Conservation (phyloP, 2,888 invertebrate genomes). For the Pseudococcus jackbeardsleyi region DNA sequence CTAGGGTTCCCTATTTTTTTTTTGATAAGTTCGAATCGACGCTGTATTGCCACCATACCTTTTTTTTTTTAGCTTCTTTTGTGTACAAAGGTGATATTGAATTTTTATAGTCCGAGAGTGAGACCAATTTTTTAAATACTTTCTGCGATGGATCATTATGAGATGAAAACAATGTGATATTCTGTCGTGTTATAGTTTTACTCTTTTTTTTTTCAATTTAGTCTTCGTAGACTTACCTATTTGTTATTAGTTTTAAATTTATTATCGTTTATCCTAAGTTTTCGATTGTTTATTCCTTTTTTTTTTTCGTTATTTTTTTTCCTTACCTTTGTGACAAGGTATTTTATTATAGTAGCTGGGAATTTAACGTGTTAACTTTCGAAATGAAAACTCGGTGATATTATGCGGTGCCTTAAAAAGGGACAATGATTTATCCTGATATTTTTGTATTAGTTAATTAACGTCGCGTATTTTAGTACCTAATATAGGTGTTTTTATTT, state of each 20-base stretch:
- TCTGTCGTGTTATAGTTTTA: background rate
- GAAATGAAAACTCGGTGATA: slow-evolving; percentile 12
- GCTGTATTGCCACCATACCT: background rate
- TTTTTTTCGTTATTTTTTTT: background rate
- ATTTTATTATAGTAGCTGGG: background rate
- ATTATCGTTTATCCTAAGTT: slow-evolving; percentile 11
- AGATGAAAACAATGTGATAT: slow-evolving; percentile 3
- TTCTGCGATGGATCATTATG: background rate
- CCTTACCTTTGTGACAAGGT: background rate
- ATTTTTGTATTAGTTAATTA: background rate
- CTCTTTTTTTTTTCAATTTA: background rate
- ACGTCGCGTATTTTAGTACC: background rate
- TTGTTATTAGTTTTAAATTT: background rate
- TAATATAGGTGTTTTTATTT: slow-evolving; percentile 5
- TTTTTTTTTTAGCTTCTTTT: background rate
- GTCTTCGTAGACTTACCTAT: background rate
- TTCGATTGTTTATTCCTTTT: background rate
- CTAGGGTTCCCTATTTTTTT: background rate
- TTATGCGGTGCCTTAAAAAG: slow-evolving; percentile 4
- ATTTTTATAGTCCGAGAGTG: no score
- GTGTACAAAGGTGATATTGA: background rate
- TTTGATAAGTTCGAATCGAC: background rate
- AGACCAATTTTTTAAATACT: no score
- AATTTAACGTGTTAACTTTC: background rate
- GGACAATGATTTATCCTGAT: background rate